A percentile compares a stretch with the other conserved stretches of the same genome.
Evolutionary conservation across 2,888 invertebrate genomes (phyloP).

Genomic region (Zhengitettix transpicula): DNA sequence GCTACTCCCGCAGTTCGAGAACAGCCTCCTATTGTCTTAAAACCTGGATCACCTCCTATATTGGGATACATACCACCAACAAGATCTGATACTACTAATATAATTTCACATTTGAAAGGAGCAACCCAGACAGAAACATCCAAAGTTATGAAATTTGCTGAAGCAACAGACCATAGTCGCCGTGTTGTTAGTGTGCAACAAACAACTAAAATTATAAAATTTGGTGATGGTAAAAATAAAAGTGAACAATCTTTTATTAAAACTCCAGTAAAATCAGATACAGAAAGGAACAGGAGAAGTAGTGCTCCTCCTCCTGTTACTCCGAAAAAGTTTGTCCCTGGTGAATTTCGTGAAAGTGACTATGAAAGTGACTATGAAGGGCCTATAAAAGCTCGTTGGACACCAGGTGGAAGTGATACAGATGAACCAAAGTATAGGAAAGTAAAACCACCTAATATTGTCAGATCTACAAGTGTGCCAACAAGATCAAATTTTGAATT

Average conservation of each 20-base stretch:
- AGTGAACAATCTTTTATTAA: slow-evolving; percentile 22
- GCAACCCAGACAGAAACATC: slow-evolving; percentile 49
- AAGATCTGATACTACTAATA: slow-evolving; percentile 34
- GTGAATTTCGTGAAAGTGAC: slow-evolving; percentile 48
- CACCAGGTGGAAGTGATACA: slow-evolving; percentile 38
- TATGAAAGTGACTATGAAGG: slow-evolving; percentile 52
- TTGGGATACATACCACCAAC: slow-evolving; percentile 35
- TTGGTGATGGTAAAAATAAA: slow-evolving; percentile 31
- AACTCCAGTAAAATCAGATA: slow-evolving; percentile 30
- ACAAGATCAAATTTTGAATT: slow-evolving; percentile 31
- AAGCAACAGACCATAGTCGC: slow-evolving; percentile 45
- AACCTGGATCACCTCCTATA: slow-evolving; percentile 40
- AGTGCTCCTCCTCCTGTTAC: slow-evolving; percentile 29
- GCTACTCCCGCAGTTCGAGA: slow-evolving; percentile 21
- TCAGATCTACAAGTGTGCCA: slow-evolving; percentile 34
- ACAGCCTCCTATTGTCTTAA: slow-evolving; percentile 22
- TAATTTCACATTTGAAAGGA: slow-evolving; percentile 38
- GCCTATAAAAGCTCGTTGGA: slow-evolving; percentile 45
- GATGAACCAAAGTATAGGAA: slow-evolving; percentile 40
- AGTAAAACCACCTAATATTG: slow-evolving; percentile 36
- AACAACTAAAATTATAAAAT: slow-evolving; percentile 49
- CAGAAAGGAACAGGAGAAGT: slow-evolving; percentile 21
- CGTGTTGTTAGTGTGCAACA: slow-evolving; percentile 46
- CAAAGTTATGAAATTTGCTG: slow-evolving; percentile 52
- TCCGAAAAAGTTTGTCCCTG: slow-evolving; percentile 46